Evolutionary conservation across 2,113 vertebrate species (phyloP), one percentile per base, ranked within the genome.

Genomic region (Eudyptes chrysolophus): DNA sequence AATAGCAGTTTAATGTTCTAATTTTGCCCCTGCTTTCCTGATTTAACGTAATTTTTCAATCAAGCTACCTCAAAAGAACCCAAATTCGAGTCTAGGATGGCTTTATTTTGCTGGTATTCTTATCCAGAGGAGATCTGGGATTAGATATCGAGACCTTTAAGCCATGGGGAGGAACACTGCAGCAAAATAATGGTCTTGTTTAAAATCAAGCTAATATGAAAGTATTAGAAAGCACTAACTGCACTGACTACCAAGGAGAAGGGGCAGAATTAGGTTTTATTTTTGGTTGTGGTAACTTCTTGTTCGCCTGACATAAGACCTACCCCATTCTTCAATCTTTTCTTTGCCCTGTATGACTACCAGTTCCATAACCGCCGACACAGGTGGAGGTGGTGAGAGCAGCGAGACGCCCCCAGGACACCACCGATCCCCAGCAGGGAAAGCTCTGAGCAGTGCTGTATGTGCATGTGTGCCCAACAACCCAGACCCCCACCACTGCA

Each of bases 221-320:
- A 85, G 11, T 22, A 76, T 79, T 60, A 87, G 24, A 71, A 84
- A 84, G 30, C 25, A 82, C 16, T 57, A 32, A 65, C 21, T 80
- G 68, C 61, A 64, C 4, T 21, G 34, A 36, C 44, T 77, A 30
- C 20, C 11, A 48, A 22, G 9, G 14, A 38, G 27, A 29, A 84
- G 30, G 14, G 52, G 5, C 6, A 95, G 34, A 87, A 85, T 29
- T 30, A 69, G 16, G 16, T 66, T 92, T 82, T 32, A 38, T 29
- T 79, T 91, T 79, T 71, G 19, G 10, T 29, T 91, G 52, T 44
- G 49, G 6, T 42, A 79, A 80, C 7, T 55, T 85, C 22, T 65
- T 84, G n/a, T 44, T 89, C 0, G 0, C 20, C 34, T 82, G 27
- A 6, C 12, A 0, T 46, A 69, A 83, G 58, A 71, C 11, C 13